Evolutionary conservation across 1,140 invertebrate genomes (phyloP).

Genomic region (Periplaneta americana): DNA sequence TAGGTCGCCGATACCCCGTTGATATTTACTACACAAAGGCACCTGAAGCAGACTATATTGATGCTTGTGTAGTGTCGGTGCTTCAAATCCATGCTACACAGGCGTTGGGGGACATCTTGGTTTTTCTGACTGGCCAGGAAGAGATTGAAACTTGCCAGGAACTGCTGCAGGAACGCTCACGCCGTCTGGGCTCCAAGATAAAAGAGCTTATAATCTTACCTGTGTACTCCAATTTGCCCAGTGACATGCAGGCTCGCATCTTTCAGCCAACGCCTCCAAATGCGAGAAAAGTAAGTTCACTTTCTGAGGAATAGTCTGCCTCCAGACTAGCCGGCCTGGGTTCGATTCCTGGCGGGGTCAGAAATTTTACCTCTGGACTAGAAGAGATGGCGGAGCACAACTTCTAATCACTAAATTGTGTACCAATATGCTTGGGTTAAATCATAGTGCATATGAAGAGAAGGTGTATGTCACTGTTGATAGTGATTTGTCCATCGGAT

Average conservation of each 20-base stretch:
- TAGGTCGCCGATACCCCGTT: slow-evolving; percentile 65
- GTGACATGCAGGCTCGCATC: slow-evolving; percentile 98
- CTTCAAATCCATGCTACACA: slow-evolving; percentile 98
- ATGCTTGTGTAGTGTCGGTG: slow-evolving; percentile 94
- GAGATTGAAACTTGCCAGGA: slow-evolving; percentile 97
- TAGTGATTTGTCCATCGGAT: too few relatives aligned
- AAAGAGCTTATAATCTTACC: slow-evolving; percentile 91
- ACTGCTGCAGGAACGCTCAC: slow-evolving; percentile 82
- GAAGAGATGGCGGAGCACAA: too few relatives aligned
- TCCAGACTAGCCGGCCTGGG: too few relatives aligned
- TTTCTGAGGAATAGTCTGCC: too few relatives aligned
- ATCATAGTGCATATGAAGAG: too few relatives aligned
- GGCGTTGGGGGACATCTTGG: slow-evolving; percentile 90
- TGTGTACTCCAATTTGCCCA: slow-evolving; percentile 97
- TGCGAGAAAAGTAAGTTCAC: slow-evolving; percentile 81
- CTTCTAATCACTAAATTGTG: too few relatives aligned
- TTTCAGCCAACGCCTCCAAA: slow-evolving; percentile 94
- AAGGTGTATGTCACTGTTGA: too few relatives aligned
- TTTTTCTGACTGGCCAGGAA: slow-evolving; percentile 88
- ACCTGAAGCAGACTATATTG: slow-evolving; percentile 97
- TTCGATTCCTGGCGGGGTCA: too few relatives aligned
- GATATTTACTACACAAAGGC: slow-evolving; percentile 99
- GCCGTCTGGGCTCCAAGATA: slow-evolving; percentile 87
- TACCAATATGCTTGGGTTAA: too few relatives aligned
- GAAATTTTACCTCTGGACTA: too few relatives aligned